phyloP scores from a whole-genome alignment of 2,888 invertebrate species.

The Drosophila percnosoma region DNA sequence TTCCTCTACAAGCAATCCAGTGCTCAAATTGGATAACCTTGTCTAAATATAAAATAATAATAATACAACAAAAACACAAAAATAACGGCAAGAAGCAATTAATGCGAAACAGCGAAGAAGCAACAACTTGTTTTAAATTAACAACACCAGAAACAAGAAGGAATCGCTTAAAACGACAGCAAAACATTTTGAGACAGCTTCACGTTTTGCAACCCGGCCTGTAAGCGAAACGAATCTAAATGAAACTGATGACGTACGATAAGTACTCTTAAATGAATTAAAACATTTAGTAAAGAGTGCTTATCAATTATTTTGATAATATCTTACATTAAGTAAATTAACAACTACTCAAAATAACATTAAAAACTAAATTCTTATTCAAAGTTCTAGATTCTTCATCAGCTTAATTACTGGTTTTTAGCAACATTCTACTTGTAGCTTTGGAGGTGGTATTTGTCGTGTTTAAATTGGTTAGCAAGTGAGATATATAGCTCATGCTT shows the following conservation, averaged over 20 bases:
- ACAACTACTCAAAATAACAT: background rate
- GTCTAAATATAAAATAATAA: slow-evolving; percentile 54
- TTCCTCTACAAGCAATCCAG: slow-evolving; percentile 65
- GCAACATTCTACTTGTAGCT: background rate
- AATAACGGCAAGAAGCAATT: slow-evolving; percentile 75
- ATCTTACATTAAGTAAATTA: background rate
- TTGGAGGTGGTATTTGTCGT: background rate
- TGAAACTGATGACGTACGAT: slow-evolving; percentile 29
- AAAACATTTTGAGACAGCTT: slow-evolving; percentile 19
- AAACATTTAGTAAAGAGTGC: slow-evolving; percentile 32
- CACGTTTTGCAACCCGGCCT: slow-evolving; percentile 12
- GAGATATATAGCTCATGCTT: background rate
- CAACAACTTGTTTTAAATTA: slow-evolving; percentile 75
- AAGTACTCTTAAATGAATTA: slow-evolving; percentile 31
- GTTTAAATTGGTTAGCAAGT: background rate
- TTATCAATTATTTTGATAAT: slow-evolving; percentile 35
- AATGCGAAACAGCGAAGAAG: slow-evolving; percentile 59
- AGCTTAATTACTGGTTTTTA: background rate
- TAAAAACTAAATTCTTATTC: background rate
- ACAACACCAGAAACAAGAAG: slow-evolving; percentile 41
- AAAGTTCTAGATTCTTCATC: background rate
- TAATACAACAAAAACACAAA: slow-evolving; percentile 58
- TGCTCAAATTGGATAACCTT: slow-evolving; percentile 65
- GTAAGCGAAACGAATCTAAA: slow-evolving; percentile 29
- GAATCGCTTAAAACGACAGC: slow-evolving; percentile 48